These are phyloP conservation scores for Hydropsyche tenuis DNA, from an alignment of 1,140 invertebrate genomes.

Conservation along the genomic window DNA sequence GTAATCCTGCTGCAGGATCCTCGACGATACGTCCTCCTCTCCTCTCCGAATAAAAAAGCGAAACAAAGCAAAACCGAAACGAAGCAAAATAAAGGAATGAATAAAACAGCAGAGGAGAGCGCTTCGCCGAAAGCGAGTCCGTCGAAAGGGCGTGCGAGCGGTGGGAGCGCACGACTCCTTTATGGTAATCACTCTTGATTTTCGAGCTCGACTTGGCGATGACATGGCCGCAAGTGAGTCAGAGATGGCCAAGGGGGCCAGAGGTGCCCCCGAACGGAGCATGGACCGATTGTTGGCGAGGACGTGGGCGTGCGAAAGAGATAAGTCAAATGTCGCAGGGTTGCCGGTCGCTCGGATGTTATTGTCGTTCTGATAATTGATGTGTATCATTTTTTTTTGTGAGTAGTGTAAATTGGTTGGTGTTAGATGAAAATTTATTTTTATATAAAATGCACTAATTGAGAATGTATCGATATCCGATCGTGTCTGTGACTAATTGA, in stretches of 20 bases:
- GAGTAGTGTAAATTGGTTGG: too few species aligned
- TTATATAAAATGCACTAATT: too few species aligned
- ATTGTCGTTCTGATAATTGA: too few species aligned
- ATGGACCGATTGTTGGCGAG: constrained; percentile 8
- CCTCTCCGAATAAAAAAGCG: neutral
- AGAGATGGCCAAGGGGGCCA: neutral
- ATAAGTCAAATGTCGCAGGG: neutral
- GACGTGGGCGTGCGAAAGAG: constrained; percentile 27
- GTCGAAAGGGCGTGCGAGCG: neutral
- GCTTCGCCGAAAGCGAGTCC: neutral
- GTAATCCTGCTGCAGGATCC: too few species aligned
- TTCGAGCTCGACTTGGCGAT: neutral
- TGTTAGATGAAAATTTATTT: too few species aligned
- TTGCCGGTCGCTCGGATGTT: too few species aligned
- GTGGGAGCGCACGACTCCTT: constrained; percentile 13
- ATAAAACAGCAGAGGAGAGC: neutral
- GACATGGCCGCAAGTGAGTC: neutral
- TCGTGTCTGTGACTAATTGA: too few species aligned
- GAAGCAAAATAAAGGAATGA: neutral
- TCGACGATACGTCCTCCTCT: too few species aligned
- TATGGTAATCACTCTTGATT: constrained; percentile 34
- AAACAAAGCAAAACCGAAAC: neutral
- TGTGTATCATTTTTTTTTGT: too few species aligned
- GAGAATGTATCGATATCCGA: too few species aligned
- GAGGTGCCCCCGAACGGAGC: constrained; percentile 9